Percentiles rank a stretch among this genome's conserved stretches.
Conservation (phyloP, 2,888 invertebrate genomes). For the Ptychoptera albimana region DNA sequence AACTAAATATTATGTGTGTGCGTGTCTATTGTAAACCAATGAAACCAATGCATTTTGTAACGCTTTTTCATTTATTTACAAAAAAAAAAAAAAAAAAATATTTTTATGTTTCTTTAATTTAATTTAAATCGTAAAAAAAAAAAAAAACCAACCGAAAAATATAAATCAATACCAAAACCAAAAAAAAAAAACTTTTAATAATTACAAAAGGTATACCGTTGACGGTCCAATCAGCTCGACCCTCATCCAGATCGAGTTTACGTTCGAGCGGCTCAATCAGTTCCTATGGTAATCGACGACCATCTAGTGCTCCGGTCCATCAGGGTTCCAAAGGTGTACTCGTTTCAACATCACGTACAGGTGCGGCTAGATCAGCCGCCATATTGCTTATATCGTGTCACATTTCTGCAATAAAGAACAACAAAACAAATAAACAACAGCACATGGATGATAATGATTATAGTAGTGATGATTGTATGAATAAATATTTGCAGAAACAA, state of each 20-base stretch:
- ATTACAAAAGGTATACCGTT: slow-evolving; percentile 12
- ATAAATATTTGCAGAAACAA: slow-evolving; percentile 31
- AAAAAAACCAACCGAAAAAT: not conserved
- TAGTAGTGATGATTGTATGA: slow-evolving; percentile 27
- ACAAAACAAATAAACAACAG: slow-evolving; percentile 39
- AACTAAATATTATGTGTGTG: too few relatives aligned
- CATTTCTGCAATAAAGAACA: slow-evolving; percentile 38
- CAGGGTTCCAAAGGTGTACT: slow-evolving; percentile 47
- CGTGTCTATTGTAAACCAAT: not conserved
- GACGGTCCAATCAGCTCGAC: slow-evolving; percentile 44
- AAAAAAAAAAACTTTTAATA: not conserved
- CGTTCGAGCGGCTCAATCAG: slow-evolving; percentile 40
- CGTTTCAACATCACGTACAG: slow-evolving; percentile 73
- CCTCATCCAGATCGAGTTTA: slow-evolving; percentile 40
- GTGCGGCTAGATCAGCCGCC: slow-evolving; percentile 86
- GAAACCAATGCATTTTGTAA: not conserved
- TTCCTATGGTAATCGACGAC: slow-evolving; percentile 32
- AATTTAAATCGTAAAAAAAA: not conserved
- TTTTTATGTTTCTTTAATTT: not conserved
- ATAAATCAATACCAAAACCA: not conserved
- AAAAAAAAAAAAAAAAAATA: slow-evolving; percentile 6
- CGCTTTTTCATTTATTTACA: not conserved
- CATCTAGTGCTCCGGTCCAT: slow-evolving; percentile 33
- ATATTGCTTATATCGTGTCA: slow-evolving; percentile 89
- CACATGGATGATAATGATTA: slow-evolving; percentile 28